Evolutionary conservation across 1,140 invertebrate species (phyloP), one percentile per base, ranked within the genome.

Genomic region (Eurosta solidaginis): DNA sequence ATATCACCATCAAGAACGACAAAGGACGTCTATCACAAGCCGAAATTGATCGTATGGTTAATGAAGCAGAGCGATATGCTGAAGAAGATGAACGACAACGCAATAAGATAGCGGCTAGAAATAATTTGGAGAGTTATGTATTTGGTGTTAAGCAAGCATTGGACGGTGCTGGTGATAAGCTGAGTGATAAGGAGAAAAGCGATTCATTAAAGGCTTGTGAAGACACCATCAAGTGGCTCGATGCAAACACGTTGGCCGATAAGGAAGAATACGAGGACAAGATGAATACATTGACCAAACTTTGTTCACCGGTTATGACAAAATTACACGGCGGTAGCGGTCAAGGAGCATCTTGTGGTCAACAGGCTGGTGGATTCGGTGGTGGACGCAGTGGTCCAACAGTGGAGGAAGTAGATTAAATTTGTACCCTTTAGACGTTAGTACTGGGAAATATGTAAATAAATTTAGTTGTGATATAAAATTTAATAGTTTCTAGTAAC

Each of bases 1-100:
- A 95, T 83, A 96, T 96, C 81, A 94, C 93, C 14, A 95, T 96
- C 79, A 95, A 93, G 44, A 96, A 96, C 84, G 94, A 96, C 85
- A 95, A 95, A 83, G 94, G 94, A 47, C 90, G 95, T 77, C 88
- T 95, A 3, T 92, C 90, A 9, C 94, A 96, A 83, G 93, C 94
- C 29, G 94, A 96, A 80, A 96, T 96, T 83, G 94, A 96, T 78
- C 82, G 84, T 78, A 85, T 85, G 84, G 84, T 85, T 5, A 82
- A 81, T 80, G 84, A 85, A 63, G 84, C 84, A 9, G 84, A 85
- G 76, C 80, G 79, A 22, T 85, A 84, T 68, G 83, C 82, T 27
- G 89, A 90, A 33, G 91, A 92, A 78, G 92, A 93, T 79, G 94
- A 95, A 85, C 42, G 90, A 77, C 93, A 94, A 82, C 90, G 90